phyloP scores from a whole-genome alignment of 2,797 vertebrate species.

The Borostomias antarcticus region DNA sequence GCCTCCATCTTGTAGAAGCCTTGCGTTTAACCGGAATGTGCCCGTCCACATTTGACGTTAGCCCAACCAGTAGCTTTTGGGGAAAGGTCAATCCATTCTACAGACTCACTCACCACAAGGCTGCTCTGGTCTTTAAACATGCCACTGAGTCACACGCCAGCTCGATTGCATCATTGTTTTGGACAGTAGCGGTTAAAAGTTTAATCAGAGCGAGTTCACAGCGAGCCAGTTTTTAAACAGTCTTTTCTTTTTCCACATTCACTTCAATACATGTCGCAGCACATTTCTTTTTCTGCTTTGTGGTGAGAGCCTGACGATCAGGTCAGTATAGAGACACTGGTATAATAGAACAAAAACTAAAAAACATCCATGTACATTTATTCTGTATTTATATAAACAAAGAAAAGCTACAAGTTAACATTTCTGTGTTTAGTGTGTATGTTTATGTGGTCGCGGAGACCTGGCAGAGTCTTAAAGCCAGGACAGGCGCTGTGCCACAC shows the following conservation, averaged over 20 bases:
- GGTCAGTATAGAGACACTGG: neutral
- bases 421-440: neutral
- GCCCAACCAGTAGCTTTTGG: slow-evolving; percentile 18
- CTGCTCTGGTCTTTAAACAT: neutral
- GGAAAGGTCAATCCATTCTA: slow-evolving; percentile 23
- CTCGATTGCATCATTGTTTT: neutral
- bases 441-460: neutral
- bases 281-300: slow-evolving; percentile 1
- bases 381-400: neutral
- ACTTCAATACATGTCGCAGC: neutral
- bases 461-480: neutral
- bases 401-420: neutral
- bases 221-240: too few relatives aligned
- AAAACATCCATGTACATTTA: slow-evolving; percentile 10
- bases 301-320: slow-evolving; percentile 4
- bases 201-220: neutral
- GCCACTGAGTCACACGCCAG: neutral
- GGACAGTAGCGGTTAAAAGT: neutral
- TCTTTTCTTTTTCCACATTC: neutral
- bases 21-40: slow-evolving; percentile 7
- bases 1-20: neutral
- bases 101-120: slow-evolving; percentile 5
- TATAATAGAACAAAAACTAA: slow-evolving; percentile 3
- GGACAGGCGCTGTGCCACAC: neutral
- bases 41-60: slow-evolving; percentile 8